These are phyloP conservation scores for Campoletis raptor DNA, from an alignment of 2,888 invertebrate genomes.

Conservation along the genomic window DNA sequence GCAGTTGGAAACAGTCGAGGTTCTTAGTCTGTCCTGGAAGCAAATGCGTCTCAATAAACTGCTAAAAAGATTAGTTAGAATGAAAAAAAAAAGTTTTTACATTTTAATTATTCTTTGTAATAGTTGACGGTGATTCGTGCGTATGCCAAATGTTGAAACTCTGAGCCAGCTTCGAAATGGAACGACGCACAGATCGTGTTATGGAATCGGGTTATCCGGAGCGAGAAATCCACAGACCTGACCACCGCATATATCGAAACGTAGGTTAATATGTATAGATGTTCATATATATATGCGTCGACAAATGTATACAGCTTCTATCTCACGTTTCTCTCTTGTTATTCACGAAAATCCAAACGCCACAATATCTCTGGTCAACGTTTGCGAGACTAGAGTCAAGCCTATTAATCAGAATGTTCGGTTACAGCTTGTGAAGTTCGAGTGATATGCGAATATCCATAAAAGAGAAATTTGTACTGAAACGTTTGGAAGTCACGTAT, in stretches of 20 bases:
- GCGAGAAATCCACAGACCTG: slow-evolving; percentile 65
- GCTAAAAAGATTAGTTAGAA: background rate
- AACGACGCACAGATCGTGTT: slow-evolving; percentile 60
- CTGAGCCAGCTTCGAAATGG: slow-evolving; percentile 35
- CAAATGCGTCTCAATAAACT: background rate
- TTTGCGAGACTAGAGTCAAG: slow-evolving; percentile 43
- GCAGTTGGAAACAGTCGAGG: background rate
- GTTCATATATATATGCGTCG: background rate
- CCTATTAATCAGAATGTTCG: slow-evolving; percentile 65
- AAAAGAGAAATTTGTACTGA: slow-evolving; percentile 20
- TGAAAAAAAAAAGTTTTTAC: background rate
- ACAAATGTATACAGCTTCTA: background rate
- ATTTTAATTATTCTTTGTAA: background rate
- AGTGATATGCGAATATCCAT: slow-evolving; percentile 32
- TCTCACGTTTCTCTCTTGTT: slow-evolving; percentile 20
- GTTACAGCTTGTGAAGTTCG: slow-evolving; percentile 50
- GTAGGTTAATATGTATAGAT: slow-evolving; percentile 1
- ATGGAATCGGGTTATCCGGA: slow-evolving; percentile 65
- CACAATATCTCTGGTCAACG: slow-evolving; percentile 36
- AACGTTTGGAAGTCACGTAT: background rate
- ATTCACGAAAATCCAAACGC: slow-evolving; percentile 38
- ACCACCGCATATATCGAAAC: slow-evolving; percentile 20
- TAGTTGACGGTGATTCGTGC: background rate
- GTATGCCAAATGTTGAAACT: slow-evolving; percentile 44
- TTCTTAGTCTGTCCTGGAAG: background rate